Evolutionary conservation across 1,140 invertebrate species (phyloP), one percentile per base, ranked within the genome.

Genomic region (Aphaenogaster ashmeadi): DNA sequence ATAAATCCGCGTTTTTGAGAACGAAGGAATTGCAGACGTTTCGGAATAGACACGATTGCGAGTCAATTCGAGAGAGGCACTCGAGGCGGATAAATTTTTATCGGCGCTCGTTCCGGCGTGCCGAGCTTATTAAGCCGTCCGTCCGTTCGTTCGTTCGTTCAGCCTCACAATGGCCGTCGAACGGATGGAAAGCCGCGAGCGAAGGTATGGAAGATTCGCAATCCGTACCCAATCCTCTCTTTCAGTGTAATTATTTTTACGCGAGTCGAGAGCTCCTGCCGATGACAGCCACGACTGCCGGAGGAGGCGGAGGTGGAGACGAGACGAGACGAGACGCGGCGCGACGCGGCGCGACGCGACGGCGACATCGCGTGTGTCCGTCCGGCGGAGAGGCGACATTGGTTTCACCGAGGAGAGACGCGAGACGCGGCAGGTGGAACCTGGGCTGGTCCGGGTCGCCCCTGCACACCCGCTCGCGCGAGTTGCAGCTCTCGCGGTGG

Each of bases 171-270:
- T 94, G 92, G 93, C 90, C 90, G 89, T 91, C 90, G 92, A 92
- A 52, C 60, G 89, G 74, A 74, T 84, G 90, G 66, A 56, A 72
- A 74, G 85, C 69, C 47, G 80, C 47, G 80, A 52, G 78, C 64
- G 64, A 72, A 58, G 88, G 75, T 84, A 88, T 84, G 81, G 67
- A 56, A 58, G 90, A 79, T 66, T 62, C 80, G 52, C n/a, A 56
- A 67, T 78, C 72, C 69, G 66, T 52, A 67, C 87, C 66, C 72
- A 66, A 71, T 66, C 89, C 71, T 86, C 77, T 64, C 60, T 72
- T 88, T 91, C 91, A 90, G 92, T 78, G 93, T 95, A 95, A 95
- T 95, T 95, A 95, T 95, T 95, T 95, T 95, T 94, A 91, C 92
- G 91, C 92, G 94, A 93, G 92, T 92, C 93, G 93, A 93, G 88